Conservation (phyloP, 2,797 vertebrate genomes). For the Aldrovandia affinis region DNA sequence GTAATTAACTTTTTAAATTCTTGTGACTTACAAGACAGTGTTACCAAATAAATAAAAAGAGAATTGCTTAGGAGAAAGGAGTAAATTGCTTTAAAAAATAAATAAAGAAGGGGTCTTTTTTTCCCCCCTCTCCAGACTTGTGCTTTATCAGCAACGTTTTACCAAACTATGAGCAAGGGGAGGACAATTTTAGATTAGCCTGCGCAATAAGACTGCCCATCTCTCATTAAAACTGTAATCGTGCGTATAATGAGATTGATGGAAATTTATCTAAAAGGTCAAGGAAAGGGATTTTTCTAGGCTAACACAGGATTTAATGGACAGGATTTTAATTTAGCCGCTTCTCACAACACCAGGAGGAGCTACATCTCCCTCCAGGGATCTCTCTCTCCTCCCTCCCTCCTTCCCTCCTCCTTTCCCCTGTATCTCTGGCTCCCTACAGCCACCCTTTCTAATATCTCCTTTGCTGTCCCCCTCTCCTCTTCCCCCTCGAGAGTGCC, state of each 20-base stretch:
- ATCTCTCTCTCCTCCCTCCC: slow-evolving; percentile 41
- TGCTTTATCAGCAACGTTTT: slow-evolving; percentile 87
- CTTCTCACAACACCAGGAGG: slow-evolving; percentile 76
- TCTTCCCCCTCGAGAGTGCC: neutral
- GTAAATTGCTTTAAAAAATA: slow-evolving; percentile 75
- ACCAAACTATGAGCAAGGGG: slow-evolving; percentile 69
- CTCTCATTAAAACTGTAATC: slow-evolving; percentile 96
- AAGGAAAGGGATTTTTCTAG: slow-evolving; percentile 83
- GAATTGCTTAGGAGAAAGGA: slow-evolving; percentile 63
- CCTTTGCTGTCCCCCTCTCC: neutral
- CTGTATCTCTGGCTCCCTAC: neutral
- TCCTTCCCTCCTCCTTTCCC: neutral
- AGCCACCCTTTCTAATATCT: slow-evolving; percentile 9
- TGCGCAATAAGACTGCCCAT: slow-evolving; percentile 82
- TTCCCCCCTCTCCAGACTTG: slow-evolving; percentile 69
- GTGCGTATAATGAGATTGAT: slow-evolving; percentile 94
- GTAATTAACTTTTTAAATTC: slow-evolving; percentile 61
- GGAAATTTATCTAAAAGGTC: slow-evolving; percentile 88
- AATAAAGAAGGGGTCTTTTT: slow-evolving; percentile 60
- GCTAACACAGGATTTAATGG: slow-evolving; percentile 89
- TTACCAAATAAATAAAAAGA: slow-evolving; percentile 59
- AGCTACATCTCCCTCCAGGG: slow-evolving; percentile 81
- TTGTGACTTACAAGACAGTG: slow-evolving; percentile 47
- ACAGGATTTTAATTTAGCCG: slow-evolving; percentile 90
- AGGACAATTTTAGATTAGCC: slow-evolving; percentile 83